Evolutionary conservation across 2,888 invertebrate species (phyloP).

Genomic region (Molorchus minor): DNA sequence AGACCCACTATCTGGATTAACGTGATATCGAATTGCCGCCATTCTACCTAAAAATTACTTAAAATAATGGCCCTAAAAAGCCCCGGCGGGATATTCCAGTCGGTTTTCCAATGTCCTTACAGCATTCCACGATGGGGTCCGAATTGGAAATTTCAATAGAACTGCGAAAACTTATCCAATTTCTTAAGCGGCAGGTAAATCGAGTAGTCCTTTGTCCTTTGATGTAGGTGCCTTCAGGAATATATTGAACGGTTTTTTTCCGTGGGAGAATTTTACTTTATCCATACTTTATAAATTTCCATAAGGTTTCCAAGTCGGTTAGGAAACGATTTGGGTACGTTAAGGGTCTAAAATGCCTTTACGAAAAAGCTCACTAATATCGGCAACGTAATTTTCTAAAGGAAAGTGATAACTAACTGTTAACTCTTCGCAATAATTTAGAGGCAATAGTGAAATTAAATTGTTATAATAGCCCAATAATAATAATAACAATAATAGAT

Average conservation of each 20-base stretch:
- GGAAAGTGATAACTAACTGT: too few relatives aligned
- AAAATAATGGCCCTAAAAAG: background rate
- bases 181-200: slow-evolving; percentile 36
- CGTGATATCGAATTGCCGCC: background rate
- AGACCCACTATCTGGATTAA: too few relatives aligned
- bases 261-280: slow-evolving; percentile 5
- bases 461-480: too few relatives aligned
- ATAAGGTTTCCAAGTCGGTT: too few relatives aligned
- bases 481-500: too few relatives aligned
- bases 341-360: too few relatives aligned
- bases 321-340: too few relatives aligned
- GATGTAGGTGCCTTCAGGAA: slow-evolving; percentile 24
- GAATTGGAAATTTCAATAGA: slow-evolving; percentile 27
- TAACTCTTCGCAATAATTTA: too few relatives aligned
- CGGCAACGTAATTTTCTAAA: too few relatives aligned
- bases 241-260: slow-evolving; percentile 25
- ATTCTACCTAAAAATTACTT: background rate
- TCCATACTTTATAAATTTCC: slow-evolving; percentile 19
- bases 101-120: background rate
- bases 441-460: too few relatives aligned
- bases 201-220: slow-evolving; percentile 35
- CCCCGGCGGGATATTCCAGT: background rate
- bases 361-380: too few relatives aligned
- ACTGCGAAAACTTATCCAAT: slow-evolving; percentile 30
- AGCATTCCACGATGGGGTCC: slow-evolving; percentile 2